Evolutionary conservation across 2,888 invertebrate genomes (phyloP), one percentile per base, ranked within the genome.

Genomic region (Cynaeus angustus): DNA sequence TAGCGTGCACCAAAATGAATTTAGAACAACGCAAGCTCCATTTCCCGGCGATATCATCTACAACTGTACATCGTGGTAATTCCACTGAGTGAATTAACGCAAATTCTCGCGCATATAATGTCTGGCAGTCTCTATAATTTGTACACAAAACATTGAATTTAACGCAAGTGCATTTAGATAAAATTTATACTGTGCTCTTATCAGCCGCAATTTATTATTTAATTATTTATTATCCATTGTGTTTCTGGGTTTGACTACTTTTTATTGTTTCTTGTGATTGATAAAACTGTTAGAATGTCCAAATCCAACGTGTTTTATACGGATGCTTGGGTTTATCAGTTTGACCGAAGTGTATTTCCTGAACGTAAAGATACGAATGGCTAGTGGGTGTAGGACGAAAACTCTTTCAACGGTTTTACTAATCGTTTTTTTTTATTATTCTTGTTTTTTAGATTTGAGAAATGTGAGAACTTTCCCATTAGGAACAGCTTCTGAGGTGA

Each of bases 321-420:
- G 79, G 79, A 80, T 79, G 80, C 80, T 77, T 78, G 78, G 75
- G 71, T 76, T 79, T 81, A 80, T 79, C 79, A 76, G 68, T 75
- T 70, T 77, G 78, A 77, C 78, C 79, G 77, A 78, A 79, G 79
- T 75, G 1, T 77, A 76, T 77, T 80, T 80, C 79, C 81, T 81
- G 79, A 79, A 79, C 72, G 71, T 71, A 59, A 62, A 64, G 78
- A 78, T 78, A 76, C 70, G 74, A 68, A 72, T 71, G 67, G 52
- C 68, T 72, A 69, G 78, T 79, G 76, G 79, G 78, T 73, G 78
- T 78, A 10, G 21, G 26, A 28, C 46, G 7, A 45, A 26, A 56
- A 16, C 43, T 38, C 38, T 41, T 48, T 66, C 37, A 56, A 16
- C 52, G 41, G 59, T 48, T 66, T 41, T 48, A 10, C 14, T 58